These are phyloP conservation scores for Castor canadensis DNA, from an alignment of 2,113 vertebrate species.

Conservation along the genomic window DNA sequence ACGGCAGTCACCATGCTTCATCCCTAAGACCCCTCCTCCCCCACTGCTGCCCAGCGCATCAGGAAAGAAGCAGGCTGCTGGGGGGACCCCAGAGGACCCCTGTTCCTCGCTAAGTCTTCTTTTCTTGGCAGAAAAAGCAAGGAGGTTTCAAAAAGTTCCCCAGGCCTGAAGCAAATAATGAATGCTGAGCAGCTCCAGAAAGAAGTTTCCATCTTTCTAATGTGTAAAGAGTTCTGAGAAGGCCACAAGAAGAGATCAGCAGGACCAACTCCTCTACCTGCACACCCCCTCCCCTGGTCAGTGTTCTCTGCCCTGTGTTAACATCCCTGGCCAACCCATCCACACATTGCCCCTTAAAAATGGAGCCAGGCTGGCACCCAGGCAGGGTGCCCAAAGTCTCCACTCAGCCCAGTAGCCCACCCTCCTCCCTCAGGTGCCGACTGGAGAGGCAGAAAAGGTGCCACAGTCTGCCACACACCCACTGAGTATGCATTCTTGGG, in stretches of 20 bases:
- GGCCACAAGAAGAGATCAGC: neutral
- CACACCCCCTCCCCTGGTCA: accelerated
- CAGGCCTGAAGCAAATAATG: neutral
- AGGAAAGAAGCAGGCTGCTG: neutral
- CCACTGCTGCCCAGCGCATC: neutral
- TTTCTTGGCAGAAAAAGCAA: neutral
- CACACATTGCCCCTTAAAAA: neutral
- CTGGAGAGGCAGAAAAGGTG: neutral
- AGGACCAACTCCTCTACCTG: neutral
- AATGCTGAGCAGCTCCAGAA: neutral
- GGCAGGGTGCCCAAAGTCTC: neutral
- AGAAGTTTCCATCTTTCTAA: neutral
- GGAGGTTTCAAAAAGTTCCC: neutral
- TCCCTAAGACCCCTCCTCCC: neutral
- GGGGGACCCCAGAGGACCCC: neutral
- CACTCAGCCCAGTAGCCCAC: no score
- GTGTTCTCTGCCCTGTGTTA: neutral
- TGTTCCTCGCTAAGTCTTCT: neutral
- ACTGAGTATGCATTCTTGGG: neutral
- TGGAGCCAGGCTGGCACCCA: neutral
- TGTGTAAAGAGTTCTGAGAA: neutral
- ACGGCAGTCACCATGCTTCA: neutral
- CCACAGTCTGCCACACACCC: no score
- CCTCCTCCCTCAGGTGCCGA: neutral
- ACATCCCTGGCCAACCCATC: neutral